Base-by-base conservation (phyloP, 1,140 invertebrate genomes). In the Maniola jurtina region DNA sequence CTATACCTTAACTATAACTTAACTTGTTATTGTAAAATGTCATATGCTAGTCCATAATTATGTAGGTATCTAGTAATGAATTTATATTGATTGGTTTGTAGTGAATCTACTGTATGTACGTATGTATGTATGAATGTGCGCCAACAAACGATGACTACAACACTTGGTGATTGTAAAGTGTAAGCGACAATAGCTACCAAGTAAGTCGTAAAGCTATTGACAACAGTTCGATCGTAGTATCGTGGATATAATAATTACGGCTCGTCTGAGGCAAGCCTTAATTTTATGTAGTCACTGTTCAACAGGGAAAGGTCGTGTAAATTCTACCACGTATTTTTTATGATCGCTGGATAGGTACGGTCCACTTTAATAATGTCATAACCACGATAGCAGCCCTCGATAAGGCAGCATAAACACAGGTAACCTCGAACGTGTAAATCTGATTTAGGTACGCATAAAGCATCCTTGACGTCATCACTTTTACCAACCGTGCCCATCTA, bases 291-390 rank as follows among this genome's bases (percentile, higher is more conserved):
- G 14, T 52, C 48, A 52, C 14, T 83, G 84, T 85, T 83, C 75
- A 78, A 72, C 73, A 59, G 64, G 68, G 72, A 73, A 76, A 77
- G 76, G 81, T 84, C 74, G 69, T 79, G 78, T 70, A 86, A 81
- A 77, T 52, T 67, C 71, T 75, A 72, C 84, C 81, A 87, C 83
- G 84, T 84, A 84, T 80, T 84, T 80, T 84, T 83, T 80, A 79
- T 64, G 75, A 79, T 77, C 77, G 77, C 72, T 83, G 70, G 71
- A 76, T 80, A 73, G 72, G 75, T 77, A 71, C 73, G 71, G 75
- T 79, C 77, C 76, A 77, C 74, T 83, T 86, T 83, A 81, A 82
- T 82, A 80, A 83, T 80, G 82, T 81, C 82, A 83, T 86, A 86
- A 84, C 77, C 77, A 73, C 68, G 72, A 72, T 64, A 60, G 64